These are phyloP conservation scores for Cirrhinus molitorella DNA, from an alignment of 2,797 vertebrate genomes.

Conservation along the genomic window DNA sequence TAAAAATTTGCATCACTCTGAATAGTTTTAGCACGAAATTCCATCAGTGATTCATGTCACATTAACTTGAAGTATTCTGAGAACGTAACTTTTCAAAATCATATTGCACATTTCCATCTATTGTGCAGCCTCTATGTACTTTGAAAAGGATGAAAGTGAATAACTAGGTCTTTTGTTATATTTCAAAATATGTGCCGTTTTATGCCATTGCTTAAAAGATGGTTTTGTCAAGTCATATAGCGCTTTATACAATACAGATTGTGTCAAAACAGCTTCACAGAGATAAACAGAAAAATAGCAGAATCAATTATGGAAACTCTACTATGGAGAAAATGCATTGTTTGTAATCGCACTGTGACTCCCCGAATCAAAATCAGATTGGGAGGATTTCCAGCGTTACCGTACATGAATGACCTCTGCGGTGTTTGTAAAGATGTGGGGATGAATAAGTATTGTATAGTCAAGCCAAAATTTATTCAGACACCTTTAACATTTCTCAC, in stretches of 20 bases:
- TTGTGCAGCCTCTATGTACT: neutral
- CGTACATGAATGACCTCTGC: neutral
- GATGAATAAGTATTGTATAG: neutral
- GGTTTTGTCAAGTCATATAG: neutral
- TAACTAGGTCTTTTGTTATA: neutral
- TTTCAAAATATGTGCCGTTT: constrained; percentile 7
- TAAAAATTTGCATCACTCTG: neutral
- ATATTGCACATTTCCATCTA: constrained; percentile 1
- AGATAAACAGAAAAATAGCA: neutral
- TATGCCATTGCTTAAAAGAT: neutral
- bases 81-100: neutral
- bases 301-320: neutral
- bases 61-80: neutral
- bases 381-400: neutral
- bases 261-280: neutral
- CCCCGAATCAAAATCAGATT: neutral
- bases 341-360: neutral
- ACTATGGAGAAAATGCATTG: neutral
- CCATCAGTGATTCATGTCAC: neutral
- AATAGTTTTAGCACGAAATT: constrained; percentile 8
- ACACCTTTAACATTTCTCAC: no score
- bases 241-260: neutral
- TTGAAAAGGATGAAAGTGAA: neutral
- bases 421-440: neutral
- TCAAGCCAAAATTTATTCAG: no score